Evolutionary conservation across 1,140 invertebrate genomes (phyloP).

Genomic region (Araneus ventricosus): DNA sequence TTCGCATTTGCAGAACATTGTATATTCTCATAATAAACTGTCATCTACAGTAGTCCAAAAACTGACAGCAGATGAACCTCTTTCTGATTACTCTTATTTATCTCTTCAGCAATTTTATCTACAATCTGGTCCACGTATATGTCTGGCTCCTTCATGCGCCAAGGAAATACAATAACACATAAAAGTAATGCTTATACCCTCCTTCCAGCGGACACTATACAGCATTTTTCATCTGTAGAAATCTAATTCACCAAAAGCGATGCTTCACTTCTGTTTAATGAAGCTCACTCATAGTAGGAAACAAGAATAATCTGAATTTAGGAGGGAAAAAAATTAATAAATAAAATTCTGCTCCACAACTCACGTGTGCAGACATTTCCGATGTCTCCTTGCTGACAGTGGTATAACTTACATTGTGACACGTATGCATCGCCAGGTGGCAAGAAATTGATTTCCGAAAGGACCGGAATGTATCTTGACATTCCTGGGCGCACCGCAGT

Average conservation of each 20-base stretch:
- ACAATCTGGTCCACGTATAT: no score
- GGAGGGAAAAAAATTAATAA: neutral
- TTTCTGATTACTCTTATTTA: no score
- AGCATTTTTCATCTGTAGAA: neutral
- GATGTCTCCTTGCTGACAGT: neutral
- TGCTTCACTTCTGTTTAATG: neutral
- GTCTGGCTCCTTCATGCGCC: no score
- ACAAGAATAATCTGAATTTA: neutral
- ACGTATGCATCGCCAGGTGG: neutral
- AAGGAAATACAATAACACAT: no score
- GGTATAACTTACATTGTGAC: conserved; percentile 22
- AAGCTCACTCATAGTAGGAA: neutral
- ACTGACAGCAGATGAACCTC: no score
- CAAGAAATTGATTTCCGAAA: conserved; percentile 39
- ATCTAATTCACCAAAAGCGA: neutral
- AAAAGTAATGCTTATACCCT: no score
- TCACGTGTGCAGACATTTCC: neutral
- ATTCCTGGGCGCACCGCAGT: neutral
- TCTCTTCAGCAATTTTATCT: no score
- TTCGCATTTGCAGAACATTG: no score
- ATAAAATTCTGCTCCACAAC: neutral
- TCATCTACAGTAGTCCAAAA: no score
- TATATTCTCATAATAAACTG: no score
- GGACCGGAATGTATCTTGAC: neutral
- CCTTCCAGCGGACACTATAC: no score